A percentile compares a stretch with the other conserved stretches of the same genome.
Conservation (phyloP, 2,888 invertebrate genomes). For the Branchinecta sandiegonensis region DNA sequence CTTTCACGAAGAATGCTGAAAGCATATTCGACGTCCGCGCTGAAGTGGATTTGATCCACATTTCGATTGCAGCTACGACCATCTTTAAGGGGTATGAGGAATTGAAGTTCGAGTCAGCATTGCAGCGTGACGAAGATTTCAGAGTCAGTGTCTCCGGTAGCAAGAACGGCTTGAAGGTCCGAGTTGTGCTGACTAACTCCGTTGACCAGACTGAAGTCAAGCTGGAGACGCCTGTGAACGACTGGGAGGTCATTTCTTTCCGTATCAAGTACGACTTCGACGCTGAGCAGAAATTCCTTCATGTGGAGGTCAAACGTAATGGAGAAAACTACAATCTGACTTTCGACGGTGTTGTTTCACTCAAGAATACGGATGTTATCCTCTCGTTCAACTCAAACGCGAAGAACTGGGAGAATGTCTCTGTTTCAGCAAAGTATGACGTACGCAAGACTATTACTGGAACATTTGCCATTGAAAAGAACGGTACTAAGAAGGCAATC, state of each 20-base stretch:
- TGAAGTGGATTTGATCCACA: background rate
- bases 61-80: conserved; percentile 16
- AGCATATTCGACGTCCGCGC: no score
- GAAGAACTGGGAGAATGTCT: conserved; percentile 21
- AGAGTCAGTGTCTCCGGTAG: background rate
- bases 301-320: conserved; percentile 18
- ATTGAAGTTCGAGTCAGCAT: background rate
- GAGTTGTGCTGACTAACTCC: background rate
- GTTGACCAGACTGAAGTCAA: background rate
- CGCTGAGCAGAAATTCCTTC: conserved; percentile 19
- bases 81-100: conserved; percentile 24
- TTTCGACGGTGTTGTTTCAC: conserved; percentile 19
- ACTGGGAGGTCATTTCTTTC: conserved; percentile 20
- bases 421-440: conserved; percentile 22
- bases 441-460: conserved; percentile 19
- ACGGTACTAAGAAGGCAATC: conserved; percentile 20
- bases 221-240: conserved; percentile 22
- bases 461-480: conserved; percentile 23
- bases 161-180: background rate
- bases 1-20: no score
- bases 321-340: conserved; percentile 13
- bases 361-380: conserved; percentile 20
- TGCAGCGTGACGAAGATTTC: background rate
- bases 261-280: conserved; percentile 19
- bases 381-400: conserved; percentile 20